Evolutionary conservation across 2,113 vertebrate species (phyloP).

Genomic region (Seriola dumerili): DNA sequence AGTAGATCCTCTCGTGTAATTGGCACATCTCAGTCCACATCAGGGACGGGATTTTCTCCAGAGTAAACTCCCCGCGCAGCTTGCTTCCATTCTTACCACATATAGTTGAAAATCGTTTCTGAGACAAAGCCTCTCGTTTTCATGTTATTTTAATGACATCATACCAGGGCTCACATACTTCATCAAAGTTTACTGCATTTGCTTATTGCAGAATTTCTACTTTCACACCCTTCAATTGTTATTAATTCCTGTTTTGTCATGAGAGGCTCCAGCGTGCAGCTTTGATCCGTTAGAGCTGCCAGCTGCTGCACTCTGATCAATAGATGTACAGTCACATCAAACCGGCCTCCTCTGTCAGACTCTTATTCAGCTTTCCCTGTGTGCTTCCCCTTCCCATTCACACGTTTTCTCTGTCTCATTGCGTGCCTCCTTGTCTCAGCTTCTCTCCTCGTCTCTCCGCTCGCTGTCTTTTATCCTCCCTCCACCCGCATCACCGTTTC

Average conservation of each 20-base stretch:
- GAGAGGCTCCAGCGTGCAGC: background rate
- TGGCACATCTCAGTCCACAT: background rate
- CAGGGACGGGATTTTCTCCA: background rate
- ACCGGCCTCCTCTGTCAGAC: background rate
- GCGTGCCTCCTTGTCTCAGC: background rate
- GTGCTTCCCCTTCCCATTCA: background rate
- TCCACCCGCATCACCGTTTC: conserved; percentile 1
- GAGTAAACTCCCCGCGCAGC: background rate
- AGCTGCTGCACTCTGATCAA: conserved; percentile 62
- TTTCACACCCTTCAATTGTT: background rate
- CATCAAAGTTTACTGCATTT: background rate
- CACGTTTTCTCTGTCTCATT: background rate
- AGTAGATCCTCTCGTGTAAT: background rate
- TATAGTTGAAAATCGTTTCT: background rate
- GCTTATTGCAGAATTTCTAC: background rate
- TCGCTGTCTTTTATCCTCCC: background rate
- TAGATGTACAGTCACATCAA: conserved; percentile 37
- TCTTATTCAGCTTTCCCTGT: background rate
- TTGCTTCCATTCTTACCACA: background rate
- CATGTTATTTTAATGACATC: conserved; percentile 8
- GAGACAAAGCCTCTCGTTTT: background rate
- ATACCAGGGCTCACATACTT: background rate
- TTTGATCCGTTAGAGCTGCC: conserved; percentile 32
- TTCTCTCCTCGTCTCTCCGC: background rate
- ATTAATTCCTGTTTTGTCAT: background rate